These are phyloP conservation scores for Physocephala rufipes DNA, from an alignment of 2,888 invertebrate species.

Conservation along the genomic window DNA sequence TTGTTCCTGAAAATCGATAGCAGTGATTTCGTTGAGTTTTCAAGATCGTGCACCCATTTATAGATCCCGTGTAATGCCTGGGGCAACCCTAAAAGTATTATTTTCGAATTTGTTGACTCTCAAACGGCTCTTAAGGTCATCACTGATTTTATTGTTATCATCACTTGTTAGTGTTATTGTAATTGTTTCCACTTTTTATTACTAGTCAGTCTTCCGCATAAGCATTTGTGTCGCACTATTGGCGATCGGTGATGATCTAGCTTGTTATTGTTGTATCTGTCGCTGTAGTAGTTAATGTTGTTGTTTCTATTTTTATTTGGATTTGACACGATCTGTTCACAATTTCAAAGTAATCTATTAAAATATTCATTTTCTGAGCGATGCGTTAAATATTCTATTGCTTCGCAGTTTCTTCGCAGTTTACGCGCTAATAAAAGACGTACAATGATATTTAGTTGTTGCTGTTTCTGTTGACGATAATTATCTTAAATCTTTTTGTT, in stretches of 20 bases:
- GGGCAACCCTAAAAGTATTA: too few species aligned
- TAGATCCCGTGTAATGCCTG: too few species aligned
- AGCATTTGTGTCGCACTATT: neutral
- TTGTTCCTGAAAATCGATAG: neutral
- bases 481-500: too few species aligned
- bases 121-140: too few species aligned
- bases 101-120: too few species aligned
- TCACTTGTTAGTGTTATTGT: neutral
- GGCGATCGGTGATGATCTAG: neutral
- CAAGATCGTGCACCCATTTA: too few species aligned
- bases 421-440: neutral
- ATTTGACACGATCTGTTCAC: conserved; percentile 19
- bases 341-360: neutral
- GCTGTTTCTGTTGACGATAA: too few species aligned
- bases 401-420: too few species aligned
- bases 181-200: neutral
- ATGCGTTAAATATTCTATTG: too few species aligned
- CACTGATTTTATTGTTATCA: neutral
- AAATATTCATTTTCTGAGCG: too few species aligned
- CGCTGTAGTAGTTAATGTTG: conserved; percentile 11
- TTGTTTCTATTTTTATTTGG: neutral
- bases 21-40: too few species aligned
- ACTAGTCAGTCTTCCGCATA: too few species aligned
- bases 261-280: conserved; percentile 2
- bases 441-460: neutral